Conservation (phyloP, 1,140 invertebrate species). For the Plodia interpunctella region DNA sequence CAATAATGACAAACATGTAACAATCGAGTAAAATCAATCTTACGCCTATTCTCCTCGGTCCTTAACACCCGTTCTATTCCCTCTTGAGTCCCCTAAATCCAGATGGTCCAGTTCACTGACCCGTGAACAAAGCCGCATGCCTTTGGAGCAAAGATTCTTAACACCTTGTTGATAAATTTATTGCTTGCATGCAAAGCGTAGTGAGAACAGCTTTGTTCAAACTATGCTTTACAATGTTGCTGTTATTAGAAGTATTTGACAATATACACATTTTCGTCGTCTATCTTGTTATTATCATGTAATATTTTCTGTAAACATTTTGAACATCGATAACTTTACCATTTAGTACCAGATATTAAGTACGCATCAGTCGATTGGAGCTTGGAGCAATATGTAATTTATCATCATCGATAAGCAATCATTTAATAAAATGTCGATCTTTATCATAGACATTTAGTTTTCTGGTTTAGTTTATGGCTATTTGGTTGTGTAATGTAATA, state of each 20-base stretch:
- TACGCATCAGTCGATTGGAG: not conserved
- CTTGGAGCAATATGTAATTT: not conserved
- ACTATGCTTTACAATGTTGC: not conserved
- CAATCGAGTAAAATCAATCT: slow-evolving; percentile 12
- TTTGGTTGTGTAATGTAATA: not conserved
- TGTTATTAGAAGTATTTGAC: too few relatives aligned
- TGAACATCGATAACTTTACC: too few relatives aligned
- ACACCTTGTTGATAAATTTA: slow-evolving; percentile 29
- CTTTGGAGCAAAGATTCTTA: slow-evolving; percentile 23
- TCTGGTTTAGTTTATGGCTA: slow-evolving; percentile 1
- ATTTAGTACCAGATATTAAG: not conserved
- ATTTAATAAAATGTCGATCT: slow-evolving; percentile 8
- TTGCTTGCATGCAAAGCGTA: slow-evolving; percentile 18
- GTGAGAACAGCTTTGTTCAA: slow-evolving; percentile 2
- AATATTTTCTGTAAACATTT: too few relatives aligned
- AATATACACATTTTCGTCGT: not conserved
- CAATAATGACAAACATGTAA: slow-evolving; percentile 9
- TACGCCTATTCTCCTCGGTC: slow-evolving; percentile 17
- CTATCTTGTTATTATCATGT: too few relatives aligned
- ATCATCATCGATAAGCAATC: slow-evolving; percentile 7
- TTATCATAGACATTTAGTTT: slow-evolving; percentile 12
- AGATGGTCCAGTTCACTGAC: slow-evolving; percentile 38
- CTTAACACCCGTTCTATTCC: slow-evolving; percentile 39
- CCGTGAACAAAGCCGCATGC: slow-evolving; percentile 18
- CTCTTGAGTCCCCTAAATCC: slow-evolving; percentile 36